A percentile compares a stretch with the other conserved stretches of the same genome.
Evolutionary conservation across 2,797 vertebrate genomes (phyloP).

Genomic region (Mus minutoides): DNA sequence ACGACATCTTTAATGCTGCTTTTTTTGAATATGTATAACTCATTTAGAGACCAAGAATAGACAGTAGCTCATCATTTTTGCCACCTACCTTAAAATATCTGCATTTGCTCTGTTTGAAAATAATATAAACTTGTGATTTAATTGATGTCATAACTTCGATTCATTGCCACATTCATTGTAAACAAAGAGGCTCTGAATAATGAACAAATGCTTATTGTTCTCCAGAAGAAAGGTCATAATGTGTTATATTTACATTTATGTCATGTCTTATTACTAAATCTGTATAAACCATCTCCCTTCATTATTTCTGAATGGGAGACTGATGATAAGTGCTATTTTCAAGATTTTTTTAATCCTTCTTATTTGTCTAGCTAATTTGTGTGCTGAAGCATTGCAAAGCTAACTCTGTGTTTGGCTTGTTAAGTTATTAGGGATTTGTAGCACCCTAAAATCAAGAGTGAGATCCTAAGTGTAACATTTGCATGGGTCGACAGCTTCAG

Average conservation of each 20-base stretch:
- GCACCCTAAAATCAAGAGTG: constrained; percentile 76
- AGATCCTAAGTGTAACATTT: constrained; percentile 77
- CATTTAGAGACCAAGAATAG: constrained; percentile 66
- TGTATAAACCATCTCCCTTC: constrained; percentile 79
- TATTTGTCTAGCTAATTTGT: constrained; percentile 77
- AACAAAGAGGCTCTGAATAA: constrained; percentile 79
- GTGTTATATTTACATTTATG: constrained; percentile 79
- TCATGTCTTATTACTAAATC: constrained; percentile 78
- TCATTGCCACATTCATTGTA: constrained; percentile 74
- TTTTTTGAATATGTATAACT: constrained; percentile 81
- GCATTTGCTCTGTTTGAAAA: constrained; percentile 75
- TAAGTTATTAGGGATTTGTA: constrained; percentile 77
- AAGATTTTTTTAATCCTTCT: constrained; percentile 74
- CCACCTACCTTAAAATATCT: constrained; percentile 80
- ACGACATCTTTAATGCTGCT: constrained; percentile 64
- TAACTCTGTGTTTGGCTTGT: constrained; percentile 78
- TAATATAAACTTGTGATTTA: constrained; percentile 77
- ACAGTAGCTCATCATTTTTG: constrained; percentile 75
- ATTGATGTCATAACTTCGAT: constrained; percentile 79
- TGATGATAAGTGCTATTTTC: constrained; percentile 82
- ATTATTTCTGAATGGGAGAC: constrained; percentile 82
- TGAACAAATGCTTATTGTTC: constrained; percentile 77
- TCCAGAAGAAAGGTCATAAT: constrained; percentile 76
- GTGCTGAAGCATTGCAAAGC: constrained; percentile 63
- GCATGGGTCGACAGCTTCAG: constrained; percentile 63